Evolutionary conservation across 1,140 invertebrate genomes (phyloP), one percentile per base, ranked within the genome.

Genomic region (Drosophila pachea): DNA sequence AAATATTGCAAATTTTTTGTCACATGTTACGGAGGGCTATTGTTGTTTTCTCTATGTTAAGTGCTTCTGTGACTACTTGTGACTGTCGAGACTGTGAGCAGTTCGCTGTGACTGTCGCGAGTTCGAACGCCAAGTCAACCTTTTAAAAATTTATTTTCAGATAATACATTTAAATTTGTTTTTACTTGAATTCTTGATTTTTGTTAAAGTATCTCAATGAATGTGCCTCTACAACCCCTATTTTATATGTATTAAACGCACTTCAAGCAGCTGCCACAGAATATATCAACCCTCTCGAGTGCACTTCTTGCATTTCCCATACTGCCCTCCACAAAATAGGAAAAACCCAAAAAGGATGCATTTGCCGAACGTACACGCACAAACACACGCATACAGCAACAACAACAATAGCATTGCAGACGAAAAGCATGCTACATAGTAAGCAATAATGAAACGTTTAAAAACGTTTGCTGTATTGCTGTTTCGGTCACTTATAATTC

Each of bases 341-440:
- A 40, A 12, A 5, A 32, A 22, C 6, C n/a, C 45, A 49, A 14
- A 56, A 14, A 61, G 67, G 67, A 69, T 62, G 56, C 64, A 65
- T 29, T 58, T 68, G 43, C 38, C 29, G 7, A 35, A 12, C n/a
- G 35, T 12, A 45, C 47, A 45, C 47, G 32, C 31, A 31, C 11
- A 29, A 40, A 2, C 47, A n/a, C 45, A 42, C 43, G 40, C 40
- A 50, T 29, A 49, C 29, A 70, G 22, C 47, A 70, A 32, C 47
- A 55, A 54, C 43, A 53, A 47, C 38, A 33, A n/a, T 40, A 53
- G 42, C 38, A 33, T 7, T 35, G 52, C 47, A 72, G 47, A 74
- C 67, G 6, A 56, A 82, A 83, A 78, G 78, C 61, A 82, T 74
- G 59, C 76, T 47, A 53, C 14, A 69, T n/a, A 40, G 35, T 73